Evolutionary conservation across 2,888 invertebrate genomes (phyloP).

Genomic region (Platycheirus albimanus): DNA sequence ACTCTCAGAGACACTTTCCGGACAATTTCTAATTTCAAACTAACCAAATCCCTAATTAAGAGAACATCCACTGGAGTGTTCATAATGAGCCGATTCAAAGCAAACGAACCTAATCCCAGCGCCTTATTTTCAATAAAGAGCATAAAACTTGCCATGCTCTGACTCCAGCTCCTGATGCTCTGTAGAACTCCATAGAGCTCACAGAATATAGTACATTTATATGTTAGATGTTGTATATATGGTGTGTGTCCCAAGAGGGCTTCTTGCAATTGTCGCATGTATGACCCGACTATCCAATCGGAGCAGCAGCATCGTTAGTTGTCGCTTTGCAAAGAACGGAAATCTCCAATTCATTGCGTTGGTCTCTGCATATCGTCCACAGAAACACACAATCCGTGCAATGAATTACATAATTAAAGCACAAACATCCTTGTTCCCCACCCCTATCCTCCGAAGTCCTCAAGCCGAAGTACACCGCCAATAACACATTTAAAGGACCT

Average conservation of each 20-base stretch:
- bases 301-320: not conserved
- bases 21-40: conserved; percentile 54
- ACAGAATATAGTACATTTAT: conserved; percentile 17
- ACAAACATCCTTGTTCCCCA: conserved; percentile 4
- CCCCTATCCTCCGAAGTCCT: conserved; percentile 14
- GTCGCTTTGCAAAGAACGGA: conserved; percentile 53
- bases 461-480: conserved; percentile 66
- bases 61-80: conserved; percentile 65
- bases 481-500: conserved; percentile 72
- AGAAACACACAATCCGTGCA: conserved; percentile 72
- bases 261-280: conserved; percentile 59
- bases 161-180: not conserved
- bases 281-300: conserved; percentile 13
- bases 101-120: conserved; percentile 73
- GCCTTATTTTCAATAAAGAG: conserved; percentile 69
- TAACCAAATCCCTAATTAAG: conserved; percentile 73
- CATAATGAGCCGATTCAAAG: conserved; percentile 73
- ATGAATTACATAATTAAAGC: conserved; percentile 74
- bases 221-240: too few relatives aligned
- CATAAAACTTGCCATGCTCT: conserved; percentile 58
- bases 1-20: conserved; percentile 21
- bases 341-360: conserved; percentile 71
- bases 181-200: not conserved
- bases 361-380: conserved; percentile 67
- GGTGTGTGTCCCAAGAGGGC: conserved; percentile 42